These are phyloP conservation scores for Geococcyx californianus DNA, from an alignment of 2,113 vertebrate species.

Conservation along the genomic window DNA sequence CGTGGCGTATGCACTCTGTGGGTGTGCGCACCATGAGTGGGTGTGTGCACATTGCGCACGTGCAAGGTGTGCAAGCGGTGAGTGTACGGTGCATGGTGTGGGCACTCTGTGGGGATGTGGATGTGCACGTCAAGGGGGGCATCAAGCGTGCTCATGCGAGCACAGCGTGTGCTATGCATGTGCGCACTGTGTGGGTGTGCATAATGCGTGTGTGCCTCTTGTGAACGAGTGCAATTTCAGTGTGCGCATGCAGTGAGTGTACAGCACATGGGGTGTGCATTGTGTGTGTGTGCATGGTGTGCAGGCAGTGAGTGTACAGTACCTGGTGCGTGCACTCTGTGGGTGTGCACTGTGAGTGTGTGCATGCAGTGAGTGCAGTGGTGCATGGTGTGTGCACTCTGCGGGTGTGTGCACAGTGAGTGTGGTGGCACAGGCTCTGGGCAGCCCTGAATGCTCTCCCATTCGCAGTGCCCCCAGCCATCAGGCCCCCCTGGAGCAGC, in stretches of 20 bases:
- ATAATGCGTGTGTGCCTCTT: too few species aligned
- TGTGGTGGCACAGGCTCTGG: background rate
- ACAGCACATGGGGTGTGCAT: background rate
- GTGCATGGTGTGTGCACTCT: background rate
- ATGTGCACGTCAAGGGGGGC: background rate
- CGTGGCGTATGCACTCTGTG: too few species aligned
- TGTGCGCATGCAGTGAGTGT: too few species aligned
- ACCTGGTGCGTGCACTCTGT: too few species aligned
- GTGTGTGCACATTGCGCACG: background rate
- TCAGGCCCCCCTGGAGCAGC: background rate
- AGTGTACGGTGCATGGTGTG: too few species aligned
- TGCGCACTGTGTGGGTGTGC: background rate
- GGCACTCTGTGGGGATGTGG: too few species aligned
- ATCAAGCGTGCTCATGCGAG: background rate
- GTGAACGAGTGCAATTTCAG: too few species aligned
- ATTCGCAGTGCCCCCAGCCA: background rate
- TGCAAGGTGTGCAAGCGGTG: too few species aligned
- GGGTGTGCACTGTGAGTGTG: too few species aligned
- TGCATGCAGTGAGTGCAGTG: background rate
- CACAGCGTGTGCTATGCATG: too few species aligned
- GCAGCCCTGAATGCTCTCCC: background rate
- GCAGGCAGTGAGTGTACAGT: too few species aligned
- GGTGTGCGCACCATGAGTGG: background rate
- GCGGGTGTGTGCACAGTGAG: background rate
- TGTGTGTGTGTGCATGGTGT: too few species aligned